Percentiles rank a stretch among this genome's conserved stretches.
Conservation (phyloP, 1,140 invertebrate species). For the Pseudomyrmex cubaensis region DNA sequence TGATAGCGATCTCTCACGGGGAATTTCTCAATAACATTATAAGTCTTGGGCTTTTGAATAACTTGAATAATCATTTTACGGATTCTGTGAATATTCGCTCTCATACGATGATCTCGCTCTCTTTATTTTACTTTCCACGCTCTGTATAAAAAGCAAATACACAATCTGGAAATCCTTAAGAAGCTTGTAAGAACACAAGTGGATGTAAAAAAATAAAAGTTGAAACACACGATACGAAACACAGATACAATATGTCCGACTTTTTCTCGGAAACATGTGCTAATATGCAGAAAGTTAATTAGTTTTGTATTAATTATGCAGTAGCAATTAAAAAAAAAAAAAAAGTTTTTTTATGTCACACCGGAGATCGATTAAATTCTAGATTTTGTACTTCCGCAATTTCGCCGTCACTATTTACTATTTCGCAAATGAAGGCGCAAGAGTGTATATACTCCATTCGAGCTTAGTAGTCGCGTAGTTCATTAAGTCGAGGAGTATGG, state of each 20-base stretch:
- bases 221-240: not conserved
- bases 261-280: not conserved
- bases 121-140: no score
- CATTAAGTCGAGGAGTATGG: conserved; percentile 57
- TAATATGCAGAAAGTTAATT: not conserved
- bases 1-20: conserved; percentile 72
- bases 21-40: conserved; percentile 76
- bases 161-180: not conserved
- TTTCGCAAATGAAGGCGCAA: conserved; percentile 34
- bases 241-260: not conserved
- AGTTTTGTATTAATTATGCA: not conserved
- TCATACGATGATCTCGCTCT: no score
- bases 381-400: conserved; percentile 41
- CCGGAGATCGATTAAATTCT: conserved; percentile 23
- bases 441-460: not conserved
- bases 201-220: not conserved
- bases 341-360: not conserved
- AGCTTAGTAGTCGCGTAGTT: conserved; percentile 33
- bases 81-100: conserved; percentile 61
- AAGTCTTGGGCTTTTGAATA: conserved; percentile 74
- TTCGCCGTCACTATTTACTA: conserved; percentile 11
- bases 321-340: not conserved
- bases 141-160: no score
- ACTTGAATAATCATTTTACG: conserved; percentile 71
- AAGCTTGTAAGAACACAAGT: not conserved